These are phyloP conservation scores for Gnathonemus echidnorhynchus DNA, from an alignment of 2,113 vertebrate genomes.

Conservation along the genomic window DNA sequence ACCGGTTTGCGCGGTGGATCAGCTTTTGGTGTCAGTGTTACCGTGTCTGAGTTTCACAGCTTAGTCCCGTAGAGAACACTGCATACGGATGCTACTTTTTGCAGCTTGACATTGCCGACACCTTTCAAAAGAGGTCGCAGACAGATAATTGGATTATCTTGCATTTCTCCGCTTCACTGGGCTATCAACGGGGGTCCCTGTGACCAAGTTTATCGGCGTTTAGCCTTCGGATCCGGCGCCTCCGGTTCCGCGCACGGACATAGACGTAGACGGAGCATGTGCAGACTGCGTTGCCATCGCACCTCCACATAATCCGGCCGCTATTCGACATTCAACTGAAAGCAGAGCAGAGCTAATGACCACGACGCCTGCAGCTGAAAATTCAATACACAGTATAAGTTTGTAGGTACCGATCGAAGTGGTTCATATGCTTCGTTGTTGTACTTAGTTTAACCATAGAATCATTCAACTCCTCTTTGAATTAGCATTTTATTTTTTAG, in stretches of 20 bases:
- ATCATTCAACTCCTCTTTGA: background rate
- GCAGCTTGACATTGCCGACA: background rate
- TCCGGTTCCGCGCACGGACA: background rate
- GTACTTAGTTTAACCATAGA: background rate
- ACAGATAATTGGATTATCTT: conserved; percentile 8
- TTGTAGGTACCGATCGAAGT: background rate
- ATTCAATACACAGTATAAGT: background rate
- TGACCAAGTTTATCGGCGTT: background rate
- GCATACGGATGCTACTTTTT: background rate
- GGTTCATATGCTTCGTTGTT: background rate
- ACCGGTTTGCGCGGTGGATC: background rate
- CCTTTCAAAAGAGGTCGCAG: background rate
- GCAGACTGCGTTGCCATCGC: background rate
- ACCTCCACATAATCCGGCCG: background rate
- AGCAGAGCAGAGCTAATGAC: background rate
- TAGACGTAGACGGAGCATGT: background rate
- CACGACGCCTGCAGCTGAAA: background rate
- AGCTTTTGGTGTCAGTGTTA: background rate
- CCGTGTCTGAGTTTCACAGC: background rate
- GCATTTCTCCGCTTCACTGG: background rate
- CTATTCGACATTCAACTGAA: background rate
- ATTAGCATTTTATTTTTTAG: background rate
- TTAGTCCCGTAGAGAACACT: background rate
- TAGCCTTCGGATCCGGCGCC: background rate
- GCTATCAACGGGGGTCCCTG: background rate